These are phyloP conservation scores for human DNA, from an alignment of 2,113 vertebrate species.

Conservation along the genomic window DNA sequence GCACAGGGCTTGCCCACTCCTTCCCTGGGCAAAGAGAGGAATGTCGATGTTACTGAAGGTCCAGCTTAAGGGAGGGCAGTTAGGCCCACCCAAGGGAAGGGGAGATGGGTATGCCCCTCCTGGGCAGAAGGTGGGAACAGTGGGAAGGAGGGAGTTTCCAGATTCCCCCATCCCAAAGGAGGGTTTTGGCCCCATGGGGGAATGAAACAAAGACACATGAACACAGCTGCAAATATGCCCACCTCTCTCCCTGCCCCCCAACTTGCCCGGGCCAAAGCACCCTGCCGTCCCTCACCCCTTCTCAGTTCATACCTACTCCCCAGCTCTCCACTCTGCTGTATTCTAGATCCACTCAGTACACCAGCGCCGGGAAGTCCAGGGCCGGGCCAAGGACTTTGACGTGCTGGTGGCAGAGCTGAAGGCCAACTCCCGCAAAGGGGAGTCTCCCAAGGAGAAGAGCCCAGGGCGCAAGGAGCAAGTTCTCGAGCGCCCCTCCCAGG, in stretches of 20 bases:
- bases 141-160: not conserved
- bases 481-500: constrained; percentile 69
- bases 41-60: not conserved
- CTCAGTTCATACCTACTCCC: constrained; percentile 27
- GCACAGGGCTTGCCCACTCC: not conserved
- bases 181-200: not conserved
- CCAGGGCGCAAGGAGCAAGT: constrained; percentile 79
- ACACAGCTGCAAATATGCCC: not conserved
- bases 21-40: not conserved
- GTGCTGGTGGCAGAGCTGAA: constrained; percentile 94
- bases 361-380: constrained; percentile 92
- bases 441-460: constrained; percentile 89
- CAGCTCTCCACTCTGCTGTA: not conserved
- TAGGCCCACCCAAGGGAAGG: not conserved
- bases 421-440: constrained; percentile 84
- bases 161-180: not conserved
- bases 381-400: constrained; percentile 94
- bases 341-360: constrained; percentile 95
- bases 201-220: not conserved
- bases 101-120: not conserved
- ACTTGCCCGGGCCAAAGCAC: constrained; percentile 20
- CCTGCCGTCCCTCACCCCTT: not conserved
- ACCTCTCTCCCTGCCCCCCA: not conserved
- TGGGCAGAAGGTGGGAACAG: not conserved
- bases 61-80: not conserved